These are phyloP conservation scores for Leptopterna dolabrata DNA, from an alignment of 2,888 invertebrate genomes.

Conservation along the genomic window DNA sequence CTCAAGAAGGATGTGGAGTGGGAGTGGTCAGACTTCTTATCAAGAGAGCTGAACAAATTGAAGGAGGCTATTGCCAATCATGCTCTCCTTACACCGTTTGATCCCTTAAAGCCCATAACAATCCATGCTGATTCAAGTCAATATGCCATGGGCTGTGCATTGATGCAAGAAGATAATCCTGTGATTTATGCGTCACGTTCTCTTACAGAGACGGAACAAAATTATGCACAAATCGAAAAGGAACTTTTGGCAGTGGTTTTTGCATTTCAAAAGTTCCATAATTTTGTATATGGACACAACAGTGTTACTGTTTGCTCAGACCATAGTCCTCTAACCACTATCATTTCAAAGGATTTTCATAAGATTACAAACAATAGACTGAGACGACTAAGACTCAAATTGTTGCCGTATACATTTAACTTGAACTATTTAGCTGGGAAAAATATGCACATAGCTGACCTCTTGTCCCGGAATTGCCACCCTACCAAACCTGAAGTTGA, in stretches of 20 bases:
- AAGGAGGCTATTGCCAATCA: too few relatives aligned
- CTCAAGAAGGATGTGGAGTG: background rate
- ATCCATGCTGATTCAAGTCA: background rate
- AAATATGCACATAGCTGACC: too few relatives aligned
- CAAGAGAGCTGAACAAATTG: background rate
- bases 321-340: background rate
- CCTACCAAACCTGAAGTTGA: background rate
- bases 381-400: too few relatives aligned
- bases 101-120: background rate
- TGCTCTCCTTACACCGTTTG: too few relatives aligned
- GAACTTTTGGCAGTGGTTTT: background rate
- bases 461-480: background rate
- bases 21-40: background rate
- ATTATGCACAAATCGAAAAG: too few relatives aligned
- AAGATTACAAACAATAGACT: background rate
- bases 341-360: background rate
- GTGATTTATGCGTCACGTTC: too few relatives aligned
- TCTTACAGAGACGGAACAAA: too few relatives aligned
- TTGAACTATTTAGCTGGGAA: background rate
- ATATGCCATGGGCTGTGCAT: background rate
- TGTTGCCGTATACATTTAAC: background rate
- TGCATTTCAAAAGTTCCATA: conserved; percentile 4
- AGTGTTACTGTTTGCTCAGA: too few relatives aligned
- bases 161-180: background rate
- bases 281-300: too few relatives aligned